A percentile compares a stretch with the other conserved stretches of the same genome.
These are phyloP conservation scores for Leptopilina clavipes DNA, from an alignment of 1,140 invertebrate genomes.

Conservation along the genomic window DNA sequence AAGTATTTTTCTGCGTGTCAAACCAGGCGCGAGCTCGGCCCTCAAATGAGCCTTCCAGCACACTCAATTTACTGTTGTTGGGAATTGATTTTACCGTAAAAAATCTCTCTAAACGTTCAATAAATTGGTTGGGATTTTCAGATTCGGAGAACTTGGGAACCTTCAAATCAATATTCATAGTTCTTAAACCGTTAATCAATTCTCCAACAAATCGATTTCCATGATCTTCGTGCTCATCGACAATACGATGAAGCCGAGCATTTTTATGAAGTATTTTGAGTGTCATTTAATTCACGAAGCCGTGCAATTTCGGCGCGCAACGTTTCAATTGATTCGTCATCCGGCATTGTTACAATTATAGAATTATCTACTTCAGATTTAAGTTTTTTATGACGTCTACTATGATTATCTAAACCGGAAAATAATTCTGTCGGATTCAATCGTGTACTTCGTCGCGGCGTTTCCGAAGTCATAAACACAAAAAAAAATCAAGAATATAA, in stretches of 20 bases:
- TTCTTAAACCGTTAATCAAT: not conserved
- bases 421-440: too few species aligned
- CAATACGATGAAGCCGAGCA: too few species aligned
- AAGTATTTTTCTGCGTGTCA: not conserved
- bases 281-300: not conserved
- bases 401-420: too few species aligned
- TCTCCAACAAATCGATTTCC: not conserved
- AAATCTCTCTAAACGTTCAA: not conserved
- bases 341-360: not conserved
- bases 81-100: too few species aligned
- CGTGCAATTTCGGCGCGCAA: not conserved
- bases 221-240: too few species aligned
- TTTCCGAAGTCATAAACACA: too few species aligned
- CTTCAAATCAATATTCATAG: not conserved
- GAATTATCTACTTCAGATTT: too few species aligned
- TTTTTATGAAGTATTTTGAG: not conserved
- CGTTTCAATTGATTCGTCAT: too few species aligned
- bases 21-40: not conserved
- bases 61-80: not conserved
- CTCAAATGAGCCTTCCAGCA: not conserved
- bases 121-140: not conserved
- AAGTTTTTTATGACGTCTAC: too few species aligned
- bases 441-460: too few species aligned
- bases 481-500: too few species aligned
- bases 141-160: not conserved